These are phyloP conservation scores for Mermis nigrescens DNA, from an alignment of 2,888 invertebrate genomes.

Conservation along the genomic window DNA sequence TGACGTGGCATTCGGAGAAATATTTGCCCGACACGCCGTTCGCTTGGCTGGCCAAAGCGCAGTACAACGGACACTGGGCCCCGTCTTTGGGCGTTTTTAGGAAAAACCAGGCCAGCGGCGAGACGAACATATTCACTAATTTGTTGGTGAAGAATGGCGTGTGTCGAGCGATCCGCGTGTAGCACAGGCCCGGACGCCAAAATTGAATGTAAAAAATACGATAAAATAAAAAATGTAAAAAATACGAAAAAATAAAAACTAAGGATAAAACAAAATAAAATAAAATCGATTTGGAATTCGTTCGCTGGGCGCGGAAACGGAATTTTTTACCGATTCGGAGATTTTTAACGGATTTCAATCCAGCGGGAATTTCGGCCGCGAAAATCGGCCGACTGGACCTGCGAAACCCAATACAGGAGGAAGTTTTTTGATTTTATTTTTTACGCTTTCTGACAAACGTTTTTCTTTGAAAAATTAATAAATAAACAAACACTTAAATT, in stretches of 20 bases:
- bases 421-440: too few species aligned
- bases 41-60: conserved; percentile 52
- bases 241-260: too few species aligned
- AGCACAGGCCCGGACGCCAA: conserved; percentile 51
- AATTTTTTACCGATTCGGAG: too few species aligned
- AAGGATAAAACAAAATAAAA: not conserved
- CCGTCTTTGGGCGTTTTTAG: conserved; percentile 55
- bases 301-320: conserved; percentile 16
- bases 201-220: too few species aligned
- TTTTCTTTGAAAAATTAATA: too few species aligned
- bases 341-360: too few species aligned
- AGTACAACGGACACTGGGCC: conserved; percentile 53
- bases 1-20: conserved; percentile 33
- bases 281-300: conserved; percentile 18
- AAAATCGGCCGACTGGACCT: too few species aligned
- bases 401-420: too few species aligned
- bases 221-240: too few species aligned
- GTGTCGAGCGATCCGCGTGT: conserved; percentile 39
- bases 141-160: conserved; percentile 12
- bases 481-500: too few species aligned
- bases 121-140: conserved; percentile 1
- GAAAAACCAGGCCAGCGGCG: conserved; percentile 23
- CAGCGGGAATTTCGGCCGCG: too few species aligned
- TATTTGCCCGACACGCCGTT: conserved; percentile 61
- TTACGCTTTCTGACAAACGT: too few species aligned